Evolutionary conservation across 2,888 invertebrate genomes (phyloP).

Genomic region (Toxonevra muliebris): DNA sequence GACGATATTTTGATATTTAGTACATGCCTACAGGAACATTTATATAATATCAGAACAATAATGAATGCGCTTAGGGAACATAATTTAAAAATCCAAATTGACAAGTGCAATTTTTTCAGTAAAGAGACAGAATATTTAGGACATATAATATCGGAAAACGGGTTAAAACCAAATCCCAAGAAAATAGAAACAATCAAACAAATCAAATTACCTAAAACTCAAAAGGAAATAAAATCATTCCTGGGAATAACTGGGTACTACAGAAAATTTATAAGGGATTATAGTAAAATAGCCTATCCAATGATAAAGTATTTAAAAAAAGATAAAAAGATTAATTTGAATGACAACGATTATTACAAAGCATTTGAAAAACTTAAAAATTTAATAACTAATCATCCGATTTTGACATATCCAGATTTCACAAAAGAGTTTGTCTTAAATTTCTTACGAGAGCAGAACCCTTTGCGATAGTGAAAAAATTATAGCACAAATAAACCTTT

Average conservation of each 20-base stretch:
- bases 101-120: conserved; percentile 1
- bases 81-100: conserved; percentile 12
- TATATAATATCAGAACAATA: background rate
- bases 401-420: conserved; percentile 22
- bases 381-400: conserved; percentile 11
- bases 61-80: background rate
- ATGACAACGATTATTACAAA: conserved; percentile 10
- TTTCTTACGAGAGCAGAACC: conserved; percentile 15
- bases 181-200: conserved; percentile 5
- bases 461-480: too few relatives aligned
- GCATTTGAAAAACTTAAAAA: conserved; percentile 19
- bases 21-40: background rate
- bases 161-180: conserved; percentile 13
- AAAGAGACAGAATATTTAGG: background rate
- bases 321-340: conserved; percentile 9
- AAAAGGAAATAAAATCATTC: conserved; percentile 10
- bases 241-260: too few relatives aligned
- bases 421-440: conserved; percentile 10
- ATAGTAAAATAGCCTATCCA: conserved; percentile 5
- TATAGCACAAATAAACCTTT: too few relatives aligned
- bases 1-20: background rate
- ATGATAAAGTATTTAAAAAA: conserved; percentile 22
- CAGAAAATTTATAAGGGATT: conserved; percentile 1
- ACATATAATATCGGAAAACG: conserved; percentile 9
- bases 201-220: background rate